Conservation (phyloP, 2,797 vertebrate genomes). For the Chiloscyllium punctatum region DNA sequence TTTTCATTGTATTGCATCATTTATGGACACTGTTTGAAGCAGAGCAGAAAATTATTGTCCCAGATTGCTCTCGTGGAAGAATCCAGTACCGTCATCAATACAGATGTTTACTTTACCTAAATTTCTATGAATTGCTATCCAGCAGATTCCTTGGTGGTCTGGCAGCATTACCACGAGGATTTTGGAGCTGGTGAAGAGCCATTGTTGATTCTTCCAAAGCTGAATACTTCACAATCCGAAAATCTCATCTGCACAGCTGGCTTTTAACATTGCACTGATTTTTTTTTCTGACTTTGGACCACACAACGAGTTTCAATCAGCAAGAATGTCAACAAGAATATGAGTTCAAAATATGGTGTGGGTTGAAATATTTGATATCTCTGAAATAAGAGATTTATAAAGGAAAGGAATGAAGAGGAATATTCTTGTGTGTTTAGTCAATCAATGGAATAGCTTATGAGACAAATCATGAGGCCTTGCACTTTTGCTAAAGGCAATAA, state of each 20-base stretch:
- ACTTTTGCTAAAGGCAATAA: neutral
- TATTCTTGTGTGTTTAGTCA: neutral
- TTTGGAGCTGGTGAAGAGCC: neutral
- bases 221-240: slow-evolving; percentile 17
- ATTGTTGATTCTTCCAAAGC: neutral
- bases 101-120: neutral
- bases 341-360: neutral
- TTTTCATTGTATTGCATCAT: neutral
- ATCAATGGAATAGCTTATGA: neutral
- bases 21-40: neutral
- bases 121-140: neutral
- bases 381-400: neutral
- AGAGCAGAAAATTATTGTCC: neutral
- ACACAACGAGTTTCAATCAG: slow-evolving; percentile 17
- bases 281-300: neutral
- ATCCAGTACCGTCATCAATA: neutral
- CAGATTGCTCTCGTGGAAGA: neutral
- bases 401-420: neutral
- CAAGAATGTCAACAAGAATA: neutral
- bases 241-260: neutral
- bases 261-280: neutral
- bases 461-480: neutral
- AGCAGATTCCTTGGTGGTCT: slow-evolving; percentile 9
- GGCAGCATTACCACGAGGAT: neutral
- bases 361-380: neutral